Evolutionary conservation across 2,888 invertebrate species (phyloP).

Genomic region (Doris montereyensis): DNA sequence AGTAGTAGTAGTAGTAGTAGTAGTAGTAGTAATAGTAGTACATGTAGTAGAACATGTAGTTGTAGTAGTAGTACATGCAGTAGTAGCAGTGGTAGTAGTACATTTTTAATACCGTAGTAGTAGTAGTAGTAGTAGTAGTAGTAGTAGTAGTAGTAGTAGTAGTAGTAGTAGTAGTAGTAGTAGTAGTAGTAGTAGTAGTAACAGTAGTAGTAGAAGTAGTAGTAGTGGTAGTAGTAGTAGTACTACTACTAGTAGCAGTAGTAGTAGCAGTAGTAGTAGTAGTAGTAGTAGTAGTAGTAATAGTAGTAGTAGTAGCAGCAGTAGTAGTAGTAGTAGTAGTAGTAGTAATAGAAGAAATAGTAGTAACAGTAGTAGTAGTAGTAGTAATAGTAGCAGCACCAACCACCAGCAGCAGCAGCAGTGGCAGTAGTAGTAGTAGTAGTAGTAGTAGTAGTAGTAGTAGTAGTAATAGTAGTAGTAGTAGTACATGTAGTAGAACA

Average conservation of each 20-base stretch:
- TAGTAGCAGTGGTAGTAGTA: no score
- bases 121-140: no score
- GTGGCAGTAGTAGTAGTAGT: background rate
- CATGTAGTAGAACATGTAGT: no score
- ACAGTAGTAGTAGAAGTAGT: background rate
- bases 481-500: no score
- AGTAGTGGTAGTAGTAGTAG: background rate
- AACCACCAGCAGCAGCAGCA: background rate
- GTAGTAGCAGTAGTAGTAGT: slow-evolving; percentile 14
- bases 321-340: slow-evolving; percentile 12
- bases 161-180: background rate
- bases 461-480: background rate
- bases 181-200: background rate
- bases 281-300: slow-evolving; percentile 14
- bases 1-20: no score
- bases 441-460: background rate
- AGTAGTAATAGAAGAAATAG: background rate
- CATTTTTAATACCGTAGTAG: no score
- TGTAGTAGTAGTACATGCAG: no score
- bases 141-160: background rate
- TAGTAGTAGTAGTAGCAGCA: slow-evolving; percentile 12
- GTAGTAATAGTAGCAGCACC: slow-evolving; percentile 12
- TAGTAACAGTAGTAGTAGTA: slow-evolving; percentile 15
- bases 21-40: no score
- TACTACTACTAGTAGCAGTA: background rate